Percentiles rank a stretch among this genome's conserved stretches.
These are phyloP conservation scores for Beaufortia kweichowensis DNA, from an alignment of 2,113 vertebrate genomes.

Conservation along the genomic window DNA sequence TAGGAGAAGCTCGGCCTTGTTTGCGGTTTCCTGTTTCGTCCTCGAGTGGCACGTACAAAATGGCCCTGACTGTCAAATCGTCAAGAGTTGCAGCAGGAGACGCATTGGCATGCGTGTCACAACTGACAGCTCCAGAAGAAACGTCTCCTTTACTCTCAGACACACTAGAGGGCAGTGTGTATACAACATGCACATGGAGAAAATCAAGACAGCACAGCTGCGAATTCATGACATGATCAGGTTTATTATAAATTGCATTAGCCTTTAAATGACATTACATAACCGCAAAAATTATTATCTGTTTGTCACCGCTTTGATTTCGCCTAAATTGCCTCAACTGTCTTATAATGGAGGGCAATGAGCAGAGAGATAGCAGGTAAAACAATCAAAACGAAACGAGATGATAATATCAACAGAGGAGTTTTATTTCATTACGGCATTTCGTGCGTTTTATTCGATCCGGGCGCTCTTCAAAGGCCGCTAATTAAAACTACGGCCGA, in stretches of 20 bases:
- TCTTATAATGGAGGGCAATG: slow-evolving; percentile 11
- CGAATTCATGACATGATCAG: slow-evolving; percentile 37
- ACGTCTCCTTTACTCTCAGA: slow-evolving; percentile 23
- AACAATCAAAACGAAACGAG: slow-evolving; percentile 44
- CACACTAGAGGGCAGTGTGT: slow-evolving; percentile 59
- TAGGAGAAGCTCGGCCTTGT: background rate
- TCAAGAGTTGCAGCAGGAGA: slow-evolving; percentile 7
- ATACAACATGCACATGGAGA: slow-evolving; percentile 18
- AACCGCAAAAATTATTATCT: slow-evolving; percentile 37
- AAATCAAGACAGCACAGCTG: slow-evolving; percentile 26
- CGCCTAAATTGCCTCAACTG: background rate
- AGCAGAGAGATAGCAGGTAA: slow-evolving; percentile 38
- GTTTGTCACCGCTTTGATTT: slow-evolving; percentile 11
- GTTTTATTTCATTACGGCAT: slow-evolving; percentile 49
- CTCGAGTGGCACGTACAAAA: slow-evolving; percentile 4
- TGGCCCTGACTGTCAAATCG: background rate
- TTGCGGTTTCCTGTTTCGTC: background rate
- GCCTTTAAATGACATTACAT: slow-evolving; percentile 51
- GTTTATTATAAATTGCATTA: slow-evolving; percentile 53
- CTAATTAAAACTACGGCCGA: slow-evolving; percentile 54
- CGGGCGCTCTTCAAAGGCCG: too few species aligned
- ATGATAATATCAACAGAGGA: slow-evolving; percentile 41
- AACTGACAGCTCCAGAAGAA: background rate
- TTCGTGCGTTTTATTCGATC: slow-evolving; percentile 34
- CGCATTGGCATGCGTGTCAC: slow-evolving; percentile 14